Evolutionary conservation across 2,113 vertebrate species (phyloP).

Genomic region (Oryzias melastigma): DNA sequence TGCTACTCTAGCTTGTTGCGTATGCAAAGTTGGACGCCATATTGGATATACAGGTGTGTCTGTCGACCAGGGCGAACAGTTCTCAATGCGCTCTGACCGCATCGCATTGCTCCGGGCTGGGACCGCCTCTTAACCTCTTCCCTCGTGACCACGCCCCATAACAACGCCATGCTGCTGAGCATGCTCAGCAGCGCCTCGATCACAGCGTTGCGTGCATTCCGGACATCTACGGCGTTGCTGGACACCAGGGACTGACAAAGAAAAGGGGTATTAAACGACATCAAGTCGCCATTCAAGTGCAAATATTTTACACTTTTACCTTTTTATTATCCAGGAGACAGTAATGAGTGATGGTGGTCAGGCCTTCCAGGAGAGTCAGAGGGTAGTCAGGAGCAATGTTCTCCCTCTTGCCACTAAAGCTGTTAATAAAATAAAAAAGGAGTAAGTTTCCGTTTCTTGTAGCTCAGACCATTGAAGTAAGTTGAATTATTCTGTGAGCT

Average conservation of each 20-base stretch:
- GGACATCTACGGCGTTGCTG: constrained; percentile 81
- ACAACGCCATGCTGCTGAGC: constrained; percentile 85
- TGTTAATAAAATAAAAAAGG: constrained; percentile 40
- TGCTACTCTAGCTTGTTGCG: too few relatives aligned
- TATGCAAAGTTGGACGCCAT: too few relatives aligned
- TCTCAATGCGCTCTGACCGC: too few relatives aligned
- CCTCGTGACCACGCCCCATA: constrained; percentile 86
- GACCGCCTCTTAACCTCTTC: constrained; percentile 85
- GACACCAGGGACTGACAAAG: constrained; percentile 70
- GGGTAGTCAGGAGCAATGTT: constrained; percentile 96
- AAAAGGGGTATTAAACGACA: not conserved
- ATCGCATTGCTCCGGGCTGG: too few relatives aligned
- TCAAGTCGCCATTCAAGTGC: not conserved
- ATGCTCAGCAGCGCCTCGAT: constrained; percentile 88
- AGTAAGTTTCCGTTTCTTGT: not conserved
- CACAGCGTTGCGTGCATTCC: constrained; percentile 89
- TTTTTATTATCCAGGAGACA: constrained; percentile 92
- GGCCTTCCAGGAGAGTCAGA: constrained; percentile 91
- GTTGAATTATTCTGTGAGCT: not conserved
- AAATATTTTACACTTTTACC: constrained; percentile 63
- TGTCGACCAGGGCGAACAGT: too few relatives aligned
- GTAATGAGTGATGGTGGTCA: constrained; percentile 91
- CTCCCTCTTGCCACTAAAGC: constrained; percentile 82
- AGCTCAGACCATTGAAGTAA: too few relatives aligned
- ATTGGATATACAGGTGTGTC: too few relatives aligned